phyloP scores from a whole-genome alignment of 2,888 invertebrate genomes.

The Melipona bicolor region DNA sequence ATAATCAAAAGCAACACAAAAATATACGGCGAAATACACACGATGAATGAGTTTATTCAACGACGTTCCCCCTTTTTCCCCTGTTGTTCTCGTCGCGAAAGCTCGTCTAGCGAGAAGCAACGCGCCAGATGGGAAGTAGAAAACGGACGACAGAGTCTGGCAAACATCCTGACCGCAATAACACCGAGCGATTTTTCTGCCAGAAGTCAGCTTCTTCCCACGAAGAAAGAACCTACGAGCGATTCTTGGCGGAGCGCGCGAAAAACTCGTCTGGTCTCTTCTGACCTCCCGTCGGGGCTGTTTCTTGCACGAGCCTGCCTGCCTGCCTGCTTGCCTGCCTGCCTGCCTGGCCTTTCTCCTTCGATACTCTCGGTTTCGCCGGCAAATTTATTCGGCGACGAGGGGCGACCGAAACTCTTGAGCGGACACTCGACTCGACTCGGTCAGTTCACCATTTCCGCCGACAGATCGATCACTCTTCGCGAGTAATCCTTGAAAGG shows the following conservation, averaged over 20 bases:
- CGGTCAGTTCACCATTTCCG: background rate
- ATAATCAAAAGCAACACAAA: too few relatives aligned
- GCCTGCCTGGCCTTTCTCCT: conserved; percentile 66
- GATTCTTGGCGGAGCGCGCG: conserved; percentile 65
- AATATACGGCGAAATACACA: too few relatives aligned
- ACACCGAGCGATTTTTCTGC: conserved; percentile 42
- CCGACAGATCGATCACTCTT: background rate
- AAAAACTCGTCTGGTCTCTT: conserved; percentile 78
- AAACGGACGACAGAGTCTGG: background rate
- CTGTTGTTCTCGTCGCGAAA: background rate
- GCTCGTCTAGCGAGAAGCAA: background rate
- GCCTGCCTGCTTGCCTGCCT: background rate
- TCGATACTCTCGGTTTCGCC: conserved; percentile 63
- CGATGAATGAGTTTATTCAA: background rate
- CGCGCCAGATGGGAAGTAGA: background rate
- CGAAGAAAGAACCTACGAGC: conserved; percentile 68
- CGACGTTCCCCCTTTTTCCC: background rate
- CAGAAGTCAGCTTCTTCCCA: conserved; percentile 73
- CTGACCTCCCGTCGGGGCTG: conserved; percentile 20
- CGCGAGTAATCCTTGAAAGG: background rate
- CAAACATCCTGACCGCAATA: background rate
- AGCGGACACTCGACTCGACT: background rate
- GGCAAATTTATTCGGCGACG: conserved; percentile 71
- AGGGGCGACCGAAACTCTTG: conserved; percentile 16
- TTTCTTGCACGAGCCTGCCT: conserved; percentile 43